phyloP scores from a whole-genome alignment of 2,113 vertebrate species.

The cat (Felis catus) region DNA sequence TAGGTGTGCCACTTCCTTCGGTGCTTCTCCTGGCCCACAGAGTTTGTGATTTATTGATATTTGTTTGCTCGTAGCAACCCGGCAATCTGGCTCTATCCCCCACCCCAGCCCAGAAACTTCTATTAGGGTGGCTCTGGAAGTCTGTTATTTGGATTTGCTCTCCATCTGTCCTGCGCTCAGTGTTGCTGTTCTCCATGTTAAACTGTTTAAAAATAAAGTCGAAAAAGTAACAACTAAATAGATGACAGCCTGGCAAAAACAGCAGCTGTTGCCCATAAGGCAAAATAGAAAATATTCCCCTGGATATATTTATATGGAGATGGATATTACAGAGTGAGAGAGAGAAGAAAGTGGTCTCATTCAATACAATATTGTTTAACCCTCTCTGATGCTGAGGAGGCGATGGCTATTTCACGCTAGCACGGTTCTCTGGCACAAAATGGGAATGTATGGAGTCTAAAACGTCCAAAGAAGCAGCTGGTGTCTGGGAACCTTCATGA shows the following conservation, averaged over 20 bases:
- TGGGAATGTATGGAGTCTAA: not conserved
- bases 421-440: not conserved
- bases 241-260: constrained; percentile 80
- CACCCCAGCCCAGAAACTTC: constrained; percentile 41
- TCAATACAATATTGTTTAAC: not conserved
- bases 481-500: not conserved
- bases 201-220: constrained; percentile 82
- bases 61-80: constrained; percentile 31
- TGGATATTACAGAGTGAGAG: not conserved
- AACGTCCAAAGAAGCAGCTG: not conserved
- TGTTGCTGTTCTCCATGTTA: constrained; percentile 64
- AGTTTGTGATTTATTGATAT: constrained; percentile 70
- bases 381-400: not conserved
- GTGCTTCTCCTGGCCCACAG: not conserved
- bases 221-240: constrained; percentile 81
- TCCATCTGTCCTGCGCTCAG: constrained; percentile 56
- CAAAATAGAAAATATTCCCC: constrained; percentile 72
- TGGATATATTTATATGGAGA: constrained; percentile 60
- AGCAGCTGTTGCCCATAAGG: constrained; percentile 82
- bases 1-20: constrained; percentile 67
- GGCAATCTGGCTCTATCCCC: constrained; percentile 49
- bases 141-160: constrained; percentile 51
- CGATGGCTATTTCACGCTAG: not conserved
- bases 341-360: not conserved
- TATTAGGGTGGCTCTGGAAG: constrained; percentile 61